A percentile compares a stretch with the other conserved stretches of the same genome.
Conservation (phyloP, 2,888 invertebrate species). For the Calameuta idolon region DNA sequence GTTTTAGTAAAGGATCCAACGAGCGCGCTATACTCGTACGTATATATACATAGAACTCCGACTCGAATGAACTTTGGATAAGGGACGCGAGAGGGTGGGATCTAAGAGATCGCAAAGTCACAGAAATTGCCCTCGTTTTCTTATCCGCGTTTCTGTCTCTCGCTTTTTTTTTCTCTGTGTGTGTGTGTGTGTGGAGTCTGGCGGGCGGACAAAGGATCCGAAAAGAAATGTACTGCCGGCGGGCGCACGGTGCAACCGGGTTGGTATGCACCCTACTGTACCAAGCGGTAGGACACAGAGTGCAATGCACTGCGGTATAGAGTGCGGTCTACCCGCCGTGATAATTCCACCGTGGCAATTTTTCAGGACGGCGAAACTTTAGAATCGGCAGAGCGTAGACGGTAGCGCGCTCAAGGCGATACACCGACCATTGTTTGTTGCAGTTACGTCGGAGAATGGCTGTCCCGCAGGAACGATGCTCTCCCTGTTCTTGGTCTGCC, state of each 20-base stretch:
- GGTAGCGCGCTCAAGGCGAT: slow-evolving; percentile 11
- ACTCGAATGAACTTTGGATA: background rate
- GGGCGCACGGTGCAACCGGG: background rate
- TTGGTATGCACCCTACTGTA: background rate
- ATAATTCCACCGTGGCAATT: slow-evolving; percentile 31
- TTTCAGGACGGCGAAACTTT: slow-evolving; percentile 31
- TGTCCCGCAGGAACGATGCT: slow-evolving; percentile 41
- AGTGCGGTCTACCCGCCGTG: slow-evolving; percentile 10
- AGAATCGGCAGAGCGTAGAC: slow-evolving; percentile 15
- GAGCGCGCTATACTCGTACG: background rate
- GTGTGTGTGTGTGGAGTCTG: background rate
- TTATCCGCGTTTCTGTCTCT: background rate
- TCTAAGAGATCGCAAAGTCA: background rate
- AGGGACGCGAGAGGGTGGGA: background rate
- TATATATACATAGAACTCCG: background rate
- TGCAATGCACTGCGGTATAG: slow-evolving; percentile 4
- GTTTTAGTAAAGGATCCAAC: background rate
- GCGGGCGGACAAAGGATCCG: slow-evolving; percentile 11
- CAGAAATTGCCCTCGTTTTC: background rate
- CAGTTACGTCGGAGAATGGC: slow-evolving; percentile 58
- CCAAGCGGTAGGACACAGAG: background rate
- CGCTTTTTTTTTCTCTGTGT: background rate
- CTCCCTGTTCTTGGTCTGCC: slow-evolving; percentile 22
- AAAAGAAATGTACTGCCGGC: slow-evolving; percentile 7
- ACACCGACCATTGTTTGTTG: slow-evolving; percentile 40